Base-by-base conservation (phyloP, 2,797 vertebrate genomes). In the Phataginus tricuspis region DNA sequence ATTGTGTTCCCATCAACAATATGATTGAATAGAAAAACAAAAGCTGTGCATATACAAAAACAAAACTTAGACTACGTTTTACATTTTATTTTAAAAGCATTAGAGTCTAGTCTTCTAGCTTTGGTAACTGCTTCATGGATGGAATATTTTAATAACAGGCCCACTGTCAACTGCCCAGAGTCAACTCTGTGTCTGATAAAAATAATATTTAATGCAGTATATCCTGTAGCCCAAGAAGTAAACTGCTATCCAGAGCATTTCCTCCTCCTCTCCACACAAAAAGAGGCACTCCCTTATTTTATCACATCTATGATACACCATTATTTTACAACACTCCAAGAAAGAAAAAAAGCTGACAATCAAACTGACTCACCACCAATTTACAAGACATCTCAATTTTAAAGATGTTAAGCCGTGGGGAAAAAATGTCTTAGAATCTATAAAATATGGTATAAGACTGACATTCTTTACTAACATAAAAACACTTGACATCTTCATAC, bases 381-480 rank as follows among this genome's bases (percentile, higher is more conserved):
- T 45, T 89, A 25, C 85, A 95, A 95, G 61, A 93, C 72, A 93
- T 94, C 87, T 80, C 96, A 83, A 92, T 94, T 91, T 89, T 85
- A 95, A 92, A 84, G 42, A 96, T 80, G 57, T 78, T 90, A 93
- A 92, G 51, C 89, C 79, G 18, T 11, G 45, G 59, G 59, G 15
- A 37, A 80, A 92, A 94, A 86, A 72, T 16, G 49, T 64, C 69
- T 93, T 51, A 94, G 37, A 90, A 90, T 82, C 83, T 95, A 49
- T 86, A 95, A 92, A 95, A 91, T 19, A 90, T 7, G 39, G 87
- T 91, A n/a, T 53, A 95, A 95, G 92, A 39, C 34, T 74, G 90
- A 87, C 71, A 95, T 29, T 92, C 86, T 96, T 97, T 93, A 93
- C 93, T 71, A 86, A 91, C 51, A 89, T 57, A 96, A 88, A 95